phyloP scores from a whole-genome alignment of 2,888 invertebrate genomes.

The Syrphus vitripennis region DNA sequence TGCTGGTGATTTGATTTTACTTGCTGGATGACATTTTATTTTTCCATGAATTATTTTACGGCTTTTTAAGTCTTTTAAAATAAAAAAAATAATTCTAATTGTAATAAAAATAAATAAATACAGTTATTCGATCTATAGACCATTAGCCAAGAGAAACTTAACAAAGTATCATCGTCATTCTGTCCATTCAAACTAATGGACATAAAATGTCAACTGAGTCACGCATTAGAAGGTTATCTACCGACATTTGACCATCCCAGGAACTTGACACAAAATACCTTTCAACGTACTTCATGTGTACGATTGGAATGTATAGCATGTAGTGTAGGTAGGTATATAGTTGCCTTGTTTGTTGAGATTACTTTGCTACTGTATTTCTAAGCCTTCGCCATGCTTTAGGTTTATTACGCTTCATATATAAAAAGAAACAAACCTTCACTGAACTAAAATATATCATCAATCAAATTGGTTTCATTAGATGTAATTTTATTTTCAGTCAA shows the following conservation, averaged over 20 bases:
- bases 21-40: no score
- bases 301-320: conserved; percentile 28
- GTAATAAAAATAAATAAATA: not conserved
- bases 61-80: no score
- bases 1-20: no score
- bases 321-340: not conserved
- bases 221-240: conserved; percentile 68
- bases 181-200: conserved; percentile 54
- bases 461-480: conserved; percentile 59
- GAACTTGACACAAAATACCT: conserved; percentile 68
- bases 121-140: not conserved
- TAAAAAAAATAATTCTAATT: not conserved
- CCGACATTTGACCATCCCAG: conserved; percentile 59
- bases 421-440: not conserved
- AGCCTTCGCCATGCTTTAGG: not conserved
- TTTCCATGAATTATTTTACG: no score
- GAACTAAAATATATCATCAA: conserved; percentile 51
- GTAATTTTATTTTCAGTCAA: conserved; percentile 59
- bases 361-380: conserved; percentile 54
- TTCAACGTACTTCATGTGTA: conserved; percentile 43
- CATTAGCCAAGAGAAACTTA: not conserved
- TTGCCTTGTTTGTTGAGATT: conserved; percentile 38
- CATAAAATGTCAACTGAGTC: conserved; percentile 68
- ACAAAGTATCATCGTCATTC: not conserved
- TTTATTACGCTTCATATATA: not conserved